Conservation (phyloP, 2,113 vertebrate genomes). For the Cottus gobio region DNA sequence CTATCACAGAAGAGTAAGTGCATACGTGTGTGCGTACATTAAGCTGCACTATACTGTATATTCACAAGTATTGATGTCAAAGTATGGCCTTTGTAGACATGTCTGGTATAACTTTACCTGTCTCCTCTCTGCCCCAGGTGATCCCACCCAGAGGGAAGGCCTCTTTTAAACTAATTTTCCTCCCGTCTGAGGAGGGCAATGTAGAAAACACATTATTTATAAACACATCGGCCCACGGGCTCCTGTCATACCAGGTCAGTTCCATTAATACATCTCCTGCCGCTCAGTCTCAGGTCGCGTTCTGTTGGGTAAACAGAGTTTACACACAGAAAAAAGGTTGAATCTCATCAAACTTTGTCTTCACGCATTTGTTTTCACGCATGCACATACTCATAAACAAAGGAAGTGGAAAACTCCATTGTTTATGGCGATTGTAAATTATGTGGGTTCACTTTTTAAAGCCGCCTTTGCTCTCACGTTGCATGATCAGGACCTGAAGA, state of each 20-base stretch:
- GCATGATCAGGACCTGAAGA: background rate
- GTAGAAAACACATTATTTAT: conserved; percentile 98
- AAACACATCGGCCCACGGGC: conserved; percentile 95
- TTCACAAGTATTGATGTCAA: background rate
- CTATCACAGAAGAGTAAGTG: conserved; percentile 92
- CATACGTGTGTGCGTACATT: background rate
- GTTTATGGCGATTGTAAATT: background rate
- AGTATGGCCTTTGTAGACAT: background rate
- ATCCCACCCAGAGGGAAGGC: conserved; percentile 94
- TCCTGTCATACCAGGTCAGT: conserved; percentile 90
- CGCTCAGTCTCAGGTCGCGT: background rate
- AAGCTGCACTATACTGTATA: background rate
- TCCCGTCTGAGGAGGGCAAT: conserved; percentile 93
- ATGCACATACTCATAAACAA: background rate
- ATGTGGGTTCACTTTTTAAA: background rate
- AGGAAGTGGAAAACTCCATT: background rate
- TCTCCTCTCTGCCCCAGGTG: conserved; percentile 82
- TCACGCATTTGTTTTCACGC: conserved; percentile 7
- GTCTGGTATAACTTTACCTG: background rate
- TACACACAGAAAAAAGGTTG: background rate
- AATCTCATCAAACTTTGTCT: background rate
- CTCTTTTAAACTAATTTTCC: conserved; percentile 96
- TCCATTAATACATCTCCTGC: background rate
- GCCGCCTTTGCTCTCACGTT: background rate
- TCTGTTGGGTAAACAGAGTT: background rate